Base-by-base conservation (phyloP, 2,888 invertebrate species). In the Smittia sp. region DNA sequence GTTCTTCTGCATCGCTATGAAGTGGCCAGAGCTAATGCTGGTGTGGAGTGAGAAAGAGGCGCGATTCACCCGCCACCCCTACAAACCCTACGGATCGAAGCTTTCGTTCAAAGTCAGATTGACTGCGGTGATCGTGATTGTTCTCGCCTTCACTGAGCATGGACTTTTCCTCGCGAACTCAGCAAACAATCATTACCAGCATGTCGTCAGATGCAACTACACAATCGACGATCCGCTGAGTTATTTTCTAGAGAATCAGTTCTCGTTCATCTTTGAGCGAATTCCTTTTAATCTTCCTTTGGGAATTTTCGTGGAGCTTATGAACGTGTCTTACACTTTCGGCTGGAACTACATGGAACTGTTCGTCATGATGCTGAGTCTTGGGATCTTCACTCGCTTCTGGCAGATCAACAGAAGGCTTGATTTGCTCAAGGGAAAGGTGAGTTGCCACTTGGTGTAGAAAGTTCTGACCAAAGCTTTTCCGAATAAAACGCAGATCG, bases 321-420 rank as follows among this genome's bases (percentile, higher is more conserved):
- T 86, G 7, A 74, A 74, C 18, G 18, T 74, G 6, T 76, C 87
- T 3, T 85, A 86, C 1, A 89, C 89, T 0, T 85, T 86, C 70
- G 82, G 87, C 1, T 89, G 89, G 89, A 89, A 88, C 77, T 88
- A 86, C 74, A 87, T 88, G 77, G 89, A 89, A 76, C 78, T 89
- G 73, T 85, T 89, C 74, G 86, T 89, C 13, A 88, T 89, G 75
- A 78, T 89, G 9, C 82, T 89, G 66, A 88, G 89, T 78, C 83
- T 86, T 78, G 87, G 87, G 0, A 79, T 89, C 18, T 81, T 86
- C 0, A 85, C 86, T 1, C 83, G 87, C 41, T 89, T 89, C 76
- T 82, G 83, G 66, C 85, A 86, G 77, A 77, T 87, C 20, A 87
- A 88, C 75, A 77, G 78, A 41, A 77, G 82, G 15, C 77, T 84